Percentiles rank a stretch among this genome's conserved stretches.
Evolutionary conservation across 2,113 vertebrate species (phyloP).

Genomic region (Pangasianodon hypophthalmus): DNA sequence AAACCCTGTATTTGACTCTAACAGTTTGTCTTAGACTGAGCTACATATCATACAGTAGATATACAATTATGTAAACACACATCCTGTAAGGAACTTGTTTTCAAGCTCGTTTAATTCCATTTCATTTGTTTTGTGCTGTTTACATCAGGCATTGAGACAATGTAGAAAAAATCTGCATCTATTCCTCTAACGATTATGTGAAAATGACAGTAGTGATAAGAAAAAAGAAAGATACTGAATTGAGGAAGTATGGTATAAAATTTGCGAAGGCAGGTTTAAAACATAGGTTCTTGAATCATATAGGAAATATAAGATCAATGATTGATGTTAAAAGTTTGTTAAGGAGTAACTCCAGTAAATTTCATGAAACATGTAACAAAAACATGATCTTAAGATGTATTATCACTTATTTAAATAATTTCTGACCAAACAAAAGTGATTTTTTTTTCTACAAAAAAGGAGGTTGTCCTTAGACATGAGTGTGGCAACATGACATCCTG

Average conservation of each 20-base stretch:
- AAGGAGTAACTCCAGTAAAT: background rate
- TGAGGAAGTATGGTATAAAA: background rate
- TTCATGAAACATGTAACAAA: background rate
- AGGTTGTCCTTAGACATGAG: no score
- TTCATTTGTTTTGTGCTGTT: background rate
- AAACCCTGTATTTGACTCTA: no score
- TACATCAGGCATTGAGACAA: background rate
- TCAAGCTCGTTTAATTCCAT: background rate
- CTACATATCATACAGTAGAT: background rate
- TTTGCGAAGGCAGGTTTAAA: background rate
- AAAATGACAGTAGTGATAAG: background rate
- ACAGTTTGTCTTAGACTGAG: background rate
- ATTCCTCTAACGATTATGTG: background rate
- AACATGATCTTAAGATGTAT: background rate
- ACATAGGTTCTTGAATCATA: background rate
- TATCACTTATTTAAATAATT: background rate
- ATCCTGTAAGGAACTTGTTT: background rate
- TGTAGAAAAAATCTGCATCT: background rate
- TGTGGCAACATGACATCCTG: no score
- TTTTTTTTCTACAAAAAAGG: no score
- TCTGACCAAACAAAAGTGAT: background rate
- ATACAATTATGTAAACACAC: background rate
- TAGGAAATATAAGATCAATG: background rate
- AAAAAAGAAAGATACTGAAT: background rate
- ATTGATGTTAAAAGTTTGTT: background rate